phyloP scores from a whole-genome alignment of 2,113 vertebrate genomes.

The Catagonus wagneri region DNA sequence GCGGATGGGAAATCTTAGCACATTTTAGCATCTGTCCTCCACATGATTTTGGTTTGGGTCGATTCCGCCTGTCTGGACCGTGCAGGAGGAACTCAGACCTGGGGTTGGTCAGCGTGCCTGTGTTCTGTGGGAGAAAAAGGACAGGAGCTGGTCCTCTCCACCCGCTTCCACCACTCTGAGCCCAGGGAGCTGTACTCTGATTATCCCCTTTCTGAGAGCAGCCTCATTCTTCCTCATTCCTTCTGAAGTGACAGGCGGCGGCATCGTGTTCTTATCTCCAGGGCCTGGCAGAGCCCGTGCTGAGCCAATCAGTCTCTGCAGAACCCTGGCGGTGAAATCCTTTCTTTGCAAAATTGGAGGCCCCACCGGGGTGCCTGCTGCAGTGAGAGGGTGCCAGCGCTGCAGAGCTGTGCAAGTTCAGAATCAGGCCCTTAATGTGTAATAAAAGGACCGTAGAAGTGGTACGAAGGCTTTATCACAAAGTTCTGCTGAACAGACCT shows the following conservation, averaged over 20 bases:
- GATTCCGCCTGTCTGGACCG: background rate
- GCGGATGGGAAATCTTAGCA: background rate
- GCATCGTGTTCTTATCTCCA: slow-evolving; percentile 10
- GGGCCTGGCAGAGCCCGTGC: slow-evolving; percentile 9
- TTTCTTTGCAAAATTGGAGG: slow-evolving; percentile 56
- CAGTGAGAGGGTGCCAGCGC: background rate
- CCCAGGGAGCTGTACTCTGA: background rate
- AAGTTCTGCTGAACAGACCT: background rate
- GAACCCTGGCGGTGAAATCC: slow-evolving; percentile 31
- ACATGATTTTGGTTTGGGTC: background rate
- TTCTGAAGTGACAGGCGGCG: background rate
- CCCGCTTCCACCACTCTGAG: no score
- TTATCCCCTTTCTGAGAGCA: background rate
- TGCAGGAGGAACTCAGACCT: background rate
- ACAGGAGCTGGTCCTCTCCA: background rate
- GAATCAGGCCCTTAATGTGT: background rate
- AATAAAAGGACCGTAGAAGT: background rate
- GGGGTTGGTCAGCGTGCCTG: background rate
- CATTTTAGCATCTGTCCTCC: background rate
- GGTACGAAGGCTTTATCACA: background rate
- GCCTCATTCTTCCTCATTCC: background rate
- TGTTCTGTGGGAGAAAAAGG: background rate
- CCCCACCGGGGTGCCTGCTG: background rate
- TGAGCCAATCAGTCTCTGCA: slow-evolving; percentile 49
- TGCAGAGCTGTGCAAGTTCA: background rate